These are phyloP conservation scores for Nematopogon swammerdamellus DNA, from an alignment of 2,888 invertebrate genomes.

Conservation along the genomic window DNA sequence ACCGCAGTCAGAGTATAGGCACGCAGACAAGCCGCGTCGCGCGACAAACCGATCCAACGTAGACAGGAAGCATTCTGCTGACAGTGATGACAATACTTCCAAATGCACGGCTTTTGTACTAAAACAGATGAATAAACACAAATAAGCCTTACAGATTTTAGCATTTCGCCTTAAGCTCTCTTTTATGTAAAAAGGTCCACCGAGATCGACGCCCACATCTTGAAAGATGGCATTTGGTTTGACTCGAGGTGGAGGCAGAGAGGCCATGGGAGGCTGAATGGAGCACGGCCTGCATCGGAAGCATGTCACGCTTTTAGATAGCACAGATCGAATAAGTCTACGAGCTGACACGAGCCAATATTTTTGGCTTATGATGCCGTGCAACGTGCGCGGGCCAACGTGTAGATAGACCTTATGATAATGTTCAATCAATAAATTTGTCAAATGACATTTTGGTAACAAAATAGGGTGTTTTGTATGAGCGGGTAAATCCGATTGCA, in stretches of 20 bases:
- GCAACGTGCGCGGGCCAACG: background rate
- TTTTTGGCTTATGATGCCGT: background rate
- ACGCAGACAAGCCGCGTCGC: background rate
- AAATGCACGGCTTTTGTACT: background rate
- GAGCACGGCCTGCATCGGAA: background rate
- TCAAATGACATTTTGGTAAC: background rate
- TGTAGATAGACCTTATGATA: background rate
- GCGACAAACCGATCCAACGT: background rate
- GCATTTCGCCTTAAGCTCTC: background rate
- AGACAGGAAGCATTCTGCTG: background rate
- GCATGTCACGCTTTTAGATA: background rate
- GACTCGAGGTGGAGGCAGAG: background rate
- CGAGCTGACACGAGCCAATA: background rate
- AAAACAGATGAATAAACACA: background rate
- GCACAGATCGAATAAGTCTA: background rate
- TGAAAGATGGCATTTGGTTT: background rate
- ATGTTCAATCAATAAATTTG: background rate
- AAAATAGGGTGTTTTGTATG: background rate
- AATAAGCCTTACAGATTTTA: background rate
- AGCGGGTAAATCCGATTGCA: background rate
- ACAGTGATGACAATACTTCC: background rate
- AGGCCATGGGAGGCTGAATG: background rate
- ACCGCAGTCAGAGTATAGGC: background rate
- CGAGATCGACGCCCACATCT: background rate
- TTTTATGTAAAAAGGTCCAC: background rate